Base-by-base conservation (phyloP, 2,797 vertebrate genomes). In the Characodon lateralis region DNA sequence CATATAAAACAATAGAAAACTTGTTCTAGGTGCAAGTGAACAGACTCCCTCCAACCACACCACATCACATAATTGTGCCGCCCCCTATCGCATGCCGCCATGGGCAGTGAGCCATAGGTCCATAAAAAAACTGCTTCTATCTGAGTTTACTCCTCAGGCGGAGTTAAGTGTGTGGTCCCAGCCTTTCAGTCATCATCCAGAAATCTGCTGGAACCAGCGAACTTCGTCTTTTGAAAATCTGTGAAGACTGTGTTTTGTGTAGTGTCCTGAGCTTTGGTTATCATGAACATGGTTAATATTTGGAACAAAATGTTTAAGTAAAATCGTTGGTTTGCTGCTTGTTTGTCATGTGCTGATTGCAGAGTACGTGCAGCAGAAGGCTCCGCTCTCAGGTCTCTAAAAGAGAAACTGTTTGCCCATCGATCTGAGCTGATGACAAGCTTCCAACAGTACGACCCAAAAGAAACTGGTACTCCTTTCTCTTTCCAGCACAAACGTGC, bases 341-440 rank as follows among this genome's bases (percentile, higher is more conserved):
- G 31, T 66, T 4, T 65, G 20, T 13, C 22, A 1, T 3, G 78
- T 72, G 86, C 53, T 84, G 55, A 79, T 41, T 76, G 61, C 86
- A 99, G 98, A 84, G 96, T 99, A 1, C 86, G 89, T 78, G 94
- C 91, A 28, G 95, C 97, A 71, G 98, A 99, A 92, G 93, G 92
- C 48, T 97, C 97, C 51, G 98, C 98, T 83, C 92, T 99, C 5
- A 96, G 89, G 78, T 95, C 96, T 72, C 91, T 99, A 83, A 95
- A 95, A 89, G 97, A 99, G 91, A 98, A 95, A 92, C 93, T 99
- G 74, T 97, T 97, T 82, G 86, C 96, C 55, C 96, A 96, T 88
- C 97, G 95, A 87, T 95, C 95, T 26, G 96, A 98, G 81, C 96
- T 99, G 65, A 94, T 94, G 77, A 79, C 71, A n/a, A 95, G 95